These are phyloP conservation scores for Tetheella fluctuosa DNA, from an alignment of 2,888 invertebrate species.

Conservation along the genomic window DNA sequence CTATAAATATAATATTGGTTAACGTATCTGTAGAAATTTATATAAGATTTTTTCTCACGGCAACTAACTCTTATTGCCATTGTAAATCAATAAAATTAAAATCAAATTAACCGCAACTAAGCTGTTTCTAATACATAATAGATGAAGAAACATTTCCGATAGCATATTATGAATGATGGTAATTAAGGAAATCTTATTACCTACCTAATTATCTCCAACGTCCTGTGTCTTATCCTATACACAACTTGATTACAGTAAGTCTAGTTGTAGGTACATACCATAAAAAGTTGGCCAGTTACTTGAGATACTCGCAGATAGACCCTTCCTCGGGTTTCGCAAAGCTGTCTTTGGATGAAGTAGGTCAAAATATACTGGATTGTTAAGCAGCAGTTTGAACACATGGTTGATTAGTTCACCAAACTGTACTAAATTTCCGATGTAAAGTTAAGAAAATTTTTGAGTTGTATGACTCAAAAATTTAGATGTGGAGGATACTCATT, in stretches of 20 bases:
- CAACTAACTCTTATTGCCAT: neutral
- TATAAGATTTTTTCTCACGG: neutral
- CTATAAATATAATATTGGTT: too few species aligned
- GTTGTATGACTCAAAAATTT: too few species aligned
- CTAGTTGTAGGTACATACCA: constrained; percentile 17
- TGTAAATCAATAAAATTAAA: neutral
- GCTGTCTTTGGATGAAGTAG: constrained; percentile 35
- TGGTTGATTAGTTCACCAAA: constrained; percentile 1
- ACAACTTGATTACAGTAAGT: constrained; percentile 29
- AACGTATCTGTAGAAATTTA: too few species aligned
- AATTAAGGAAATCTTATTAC: constrained; percentile 1
- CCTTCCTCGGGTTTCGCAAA: constrained; percentile 43
- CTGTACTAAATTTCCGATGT: neutral
- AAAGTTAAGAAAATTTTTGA: neutral
- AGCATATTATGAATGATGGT: neutral
- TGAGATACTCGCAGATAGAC: constrained; percentile 39
- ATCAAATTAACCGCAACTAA: neutral
- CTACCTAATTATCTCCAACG: constrained; percentile 15
- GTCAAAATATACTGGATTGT: constrained; percentile 46
- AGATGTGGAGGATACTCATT: too few species aligned
- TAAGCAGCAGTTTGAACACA: constrained; percentile 15
- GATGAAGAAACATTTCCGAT: neutral
- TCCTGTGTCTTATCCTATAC: constrained; percentile 21
- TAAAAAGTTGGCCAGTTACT: constrained; percentile 46
- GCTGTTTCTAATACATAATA: neutral